phyloP scores from a whole-genome alignment of 2,888 invertebrate species.

The Agrotis clavis region DNA sequence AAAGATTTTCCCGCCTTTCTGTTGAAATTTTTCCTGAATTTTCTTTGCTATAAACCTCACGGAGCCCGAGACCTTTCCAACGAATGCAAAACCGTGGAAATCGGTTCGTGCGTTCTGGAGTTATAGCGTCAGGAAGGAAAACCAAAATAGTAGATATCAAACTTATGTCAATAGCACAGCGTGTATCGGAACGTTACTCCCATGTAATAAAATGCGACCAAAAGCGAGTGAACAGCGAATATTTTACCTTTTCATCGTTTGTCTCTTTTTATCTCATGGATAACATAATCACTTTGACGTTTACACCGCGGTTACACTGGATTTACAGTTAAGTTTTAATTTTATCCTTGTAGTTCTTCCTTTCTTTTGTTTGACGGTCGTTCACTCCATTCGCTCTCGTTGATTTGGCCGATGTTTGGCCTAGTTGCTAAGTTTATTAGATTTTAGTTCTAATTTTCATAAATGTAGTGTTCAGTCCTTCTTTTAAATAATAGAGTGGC shows the following conservation, averaged over 20 bases:
- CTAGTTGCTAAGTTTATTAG: constrained; percentile 61
- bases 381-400: constrained; percentile 69
- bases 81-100: too few species aligned
- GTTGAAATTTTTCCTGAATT: too few species aligned
- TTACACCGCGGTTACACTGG: constrained; percentile 1
- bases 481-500: constrained; percentile 61
- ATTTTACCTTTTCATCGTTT: not conserved
- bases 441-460: constrained; percentile 57
- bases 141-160: too few species aligned
- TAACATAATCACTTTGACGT: constrained; percentile 42
- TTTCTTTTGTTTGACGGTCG: constrained; percentile 73
- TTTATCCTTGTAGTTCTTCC: constrained; percentile 56
- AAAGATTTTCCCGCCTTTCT: too few species aligned
- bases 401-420: constrained; percentile 67
- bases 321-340: constrained; percentile 30
- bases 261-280: constrained; percentile 44
- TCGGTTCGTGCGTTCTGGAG: too few species aligned
- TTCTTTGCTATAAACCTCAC: too few species aligned
- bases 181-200: constrained; percentile 28
- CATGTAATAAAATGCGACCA: constrained; percentile 26
- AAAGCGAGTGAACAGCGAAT: constrained; percentile 18
- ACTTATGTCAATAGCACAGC: not conserved
- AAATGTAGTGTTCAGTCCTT: constrained; percentile 66
- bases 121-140: too few species aligned
- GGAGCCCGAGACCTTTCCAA: too few species aligned